Conservation (phyloP, 2,797 vertebrate species). For the Chelidonichthys spinosus region DNA sequence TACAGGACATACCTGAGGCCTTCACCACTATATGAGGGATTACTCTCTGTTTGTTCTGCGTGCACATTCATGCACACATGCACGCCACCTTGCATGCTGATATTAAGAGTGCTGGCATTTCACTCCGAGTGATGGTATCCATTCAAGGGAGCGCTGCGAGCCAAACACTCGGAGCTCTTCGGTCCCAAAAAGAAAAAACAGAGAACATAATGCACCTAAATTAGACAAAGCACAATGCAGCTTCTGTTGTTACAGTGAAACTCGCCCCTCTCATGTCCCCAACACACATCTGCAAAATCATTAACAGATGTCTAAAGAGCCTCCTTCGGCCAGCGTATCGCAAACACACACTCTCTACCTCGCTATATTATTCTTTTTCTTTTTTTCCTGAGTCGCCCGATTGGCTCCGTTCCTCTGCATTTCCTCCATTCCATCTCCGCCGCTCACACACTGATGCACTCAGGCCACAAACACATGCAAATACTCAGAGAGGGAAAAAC, state of each 20-base stretch:
- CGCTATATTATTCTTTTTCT: conserved; percentile 63
- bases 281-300: conserved; percentile 83
- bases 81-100: not conserved
- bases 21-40: conserved; percentile 48
- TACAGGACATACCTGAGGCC: conserved; percentile 46
- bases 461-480: conserved; percentile 50
- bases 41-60: conserved; percentile 37
- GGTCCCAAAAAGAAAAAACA: conserved; percentile 63
- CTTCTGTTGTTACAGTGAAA: conserved; percentile 84
- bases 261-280: conserved; percentile 66
- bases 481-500: conserved; percentile 36
- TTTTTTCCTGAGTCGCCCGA: conserved; percentile 61
- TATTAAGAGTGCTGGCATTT: conserved; percentile 28
- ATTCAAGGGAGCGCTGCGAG: conserved; percentile 32
- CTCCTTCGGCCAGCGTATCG: conserved; percentile 64
- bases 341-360: conserved; percentile 64
- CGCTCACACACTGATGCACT: conserved; percentile 37
- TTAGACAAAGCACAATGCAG: conserved; percentile 84
- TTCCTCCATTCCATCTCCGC: conserved; percentile 47
- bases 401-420: conserved; percentile 54
- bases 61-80: conserved; percentile 9
- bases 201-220: conserved; percentile 76
- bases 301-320: conserved; percentile 83
- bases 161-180: conserved; percentile 51
- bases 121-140: conserved; percentile 51